Percentiles rank a stretch among this genome's conserved stretches.
Evolutionary conservation across 1,140 invertebrate species (phyloP).

Genomic region (Diuraphis noxia): DNA sequence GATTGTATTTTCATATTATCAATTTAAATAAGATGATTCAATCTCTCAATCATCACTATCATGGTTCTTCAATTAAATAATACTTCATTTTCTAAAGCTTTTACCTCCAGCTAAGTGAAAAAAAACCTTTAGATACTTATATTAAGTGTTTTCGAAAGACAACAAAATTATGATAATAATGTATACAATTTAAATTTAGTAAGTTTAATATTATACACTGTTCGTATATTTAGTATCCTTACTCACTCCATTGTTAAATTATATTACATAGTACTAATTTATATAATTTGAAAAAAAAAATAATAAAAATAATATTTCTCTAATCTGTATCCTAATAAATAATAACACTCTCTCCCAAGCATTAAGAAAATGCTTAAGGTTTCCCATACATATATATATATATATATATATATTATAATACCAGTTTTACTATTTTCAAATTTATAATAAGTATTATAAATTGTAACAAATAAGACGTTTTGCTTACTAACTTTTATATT

Average conservation of each 20-base stretch:
- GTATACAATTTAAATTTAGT: background rate
- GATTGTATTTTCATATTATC: background rate
- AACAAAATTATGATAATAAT: background rate
- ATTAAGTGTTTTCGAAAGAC: background rate
- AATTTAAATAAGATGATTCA: background rate
- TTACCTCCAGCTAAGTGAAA: background rate
- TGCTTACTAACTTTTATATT: background rate
- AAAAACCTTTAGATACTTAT: background rate
- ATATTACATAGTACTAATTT: background rate
- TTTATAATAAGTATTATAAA: too few species aligned
- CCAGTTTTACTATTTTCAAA: background rate
- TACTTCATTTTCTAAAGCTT: background rate
- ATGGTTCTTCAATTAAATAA: background rate
- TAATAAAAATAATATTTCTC: background rate
- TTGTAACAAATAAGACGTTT: background rate
- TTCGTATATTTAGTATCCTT: background rate
- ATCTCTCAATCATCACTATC: background rate
- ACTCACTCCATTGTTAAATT: background rate
- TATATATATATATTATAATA: too few species aligned
- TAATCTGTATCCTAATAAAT: background rate
- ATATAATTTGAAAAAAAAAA: background rate
- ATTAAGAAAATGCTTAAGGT: too few species aligned
- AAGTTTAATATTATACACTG: background rate
- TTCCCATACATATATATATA: too few species aligned
- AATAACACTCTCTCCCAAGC: background rate